phyloP scores from a whole-genome alignment of 2,888 invertebrate genomes.

The Zaprionus lineosus region DNA sequence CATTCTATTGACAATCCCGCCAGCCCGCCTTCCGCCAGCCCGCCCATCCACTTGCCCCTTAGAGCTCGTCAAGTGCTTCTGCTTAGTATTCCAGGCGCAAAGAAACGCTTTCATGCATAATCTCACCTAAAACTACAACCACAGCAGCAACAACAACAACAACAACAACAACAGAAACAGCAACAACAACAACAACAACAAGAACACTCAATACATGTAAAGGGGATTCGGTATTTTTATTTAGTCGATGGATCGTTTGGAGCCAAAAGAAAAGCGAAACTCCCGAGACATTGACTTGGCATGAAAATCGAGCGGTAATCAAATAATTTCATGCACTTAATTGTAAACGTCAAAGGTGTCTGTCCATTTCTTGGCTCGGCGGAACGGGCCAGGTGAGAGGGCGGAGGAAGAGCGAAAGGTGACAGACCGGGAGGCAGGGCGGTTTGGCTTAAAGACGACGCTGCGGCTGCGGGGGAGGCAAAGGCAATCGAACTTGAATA shows the following conservation, averaged over 20 bases:
- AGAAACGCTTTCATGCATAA: slow-evolving; percentile 73
- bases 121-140: slow-evolving; percentile 47
- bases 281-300: slow-evolving; percentile 53
- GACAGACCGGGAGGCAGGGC: too few relatives aligned
- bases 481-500: too few relatives aligned
- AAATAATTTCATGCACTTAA: slow-evolving; percentile 71
- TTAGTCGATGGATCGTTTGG: slow-evolving; percentile 21
- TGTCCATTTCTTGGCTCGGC: slow-evolving; percentile 5
- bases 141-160: slow-evolving; percentile 10
- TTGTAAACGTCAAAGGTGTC: slow-evolving; percentile 49
- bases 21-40: background rate
- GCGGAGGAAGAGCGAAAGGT: too few relatives aligned
- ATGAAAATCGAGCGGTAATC: slow-evolving; percentile 57
- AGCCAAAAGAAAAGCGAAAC: slow-evolving; percentile 69
- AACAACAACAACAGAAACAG: slow-evolving; percentile 11
- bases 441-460: too few relatives aligned
- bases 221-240: slow-evolving; percentile 35
- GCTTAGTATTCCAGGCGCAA: slow-evolving; percentile 69
- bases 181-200: slow-evolving; percentile 13
- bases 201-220: slow-evolving; percentile 8
- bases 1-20: slow-evolving; percentile 43
- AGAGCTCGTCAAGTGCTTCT: slow-evolving; percentile 8
- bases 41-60: background rate
- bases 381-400: too few relatives aligned
- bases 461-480: too few relatives aligned